Conservation (phyloP, 2,113 vertebrate species). For the Agapornis roseicollis region DNA sequence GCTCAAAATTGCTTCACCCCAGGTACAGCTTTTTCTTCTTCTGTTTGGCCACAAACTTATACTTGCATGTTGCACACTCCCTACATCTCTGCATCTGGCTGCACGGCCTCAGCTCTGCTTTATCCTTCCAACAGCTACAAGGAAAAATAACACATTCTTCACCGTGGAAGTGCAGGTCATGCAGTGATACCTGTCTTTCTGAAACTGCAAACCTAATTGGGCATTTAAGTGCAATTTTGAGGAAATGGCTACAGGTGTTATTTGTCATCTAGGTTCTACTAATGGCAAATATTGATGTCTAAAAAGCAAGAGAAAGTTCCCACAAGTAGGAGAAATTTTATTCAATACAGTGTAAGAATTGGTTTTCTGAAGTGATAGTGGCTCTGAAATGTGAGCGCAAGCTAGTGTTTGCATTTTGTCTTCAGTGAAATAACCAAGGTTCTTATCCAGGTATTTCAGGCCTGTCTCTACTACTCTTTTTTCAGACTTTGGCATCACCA, state of each 20-base stretch:
- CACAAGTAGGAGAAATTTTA: not conserved
- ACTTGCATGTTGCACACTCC: not conserved
- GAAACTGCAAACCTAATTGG: not conserved
- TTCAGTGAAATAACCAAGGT: not conserved
- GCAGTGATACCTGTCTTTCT: not conserved
- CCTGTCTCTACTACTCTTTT: not conserved
- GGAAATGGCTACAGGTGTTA: not conserved
- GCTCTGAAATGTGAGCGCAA: not conserved
- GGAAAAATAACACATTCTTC: not conserved
- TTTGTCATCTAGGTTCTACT: not conserved
- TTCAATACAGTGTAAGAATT: not conserved
- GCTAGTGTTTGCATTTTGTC: not conserved
- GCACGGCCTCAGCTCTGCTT: not conserved
- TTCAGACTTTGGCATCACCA: not conserved
- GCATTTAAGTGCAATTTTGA: slow-evolving; percentile 17
- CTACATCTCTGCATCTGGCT: not conserved
- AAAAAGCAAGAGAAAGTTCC: not conserved
- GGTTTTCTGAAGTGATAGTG: not conserved
- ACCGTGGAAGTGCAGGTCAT: not conserved
- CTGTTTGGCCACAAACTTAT: not conserved
- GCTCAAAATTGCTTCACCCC: not conserved
- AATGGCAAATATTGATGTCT: not conserved
- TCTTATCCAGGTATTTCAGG: not conserved
- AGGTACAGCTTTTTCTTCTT: not conserved
- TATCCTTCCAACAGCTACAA: not conserved